Evolutionary conservation across 2,888 invertebrate genomes (phyloP).

Genomic region (Rhingia rostrata): DNA sequence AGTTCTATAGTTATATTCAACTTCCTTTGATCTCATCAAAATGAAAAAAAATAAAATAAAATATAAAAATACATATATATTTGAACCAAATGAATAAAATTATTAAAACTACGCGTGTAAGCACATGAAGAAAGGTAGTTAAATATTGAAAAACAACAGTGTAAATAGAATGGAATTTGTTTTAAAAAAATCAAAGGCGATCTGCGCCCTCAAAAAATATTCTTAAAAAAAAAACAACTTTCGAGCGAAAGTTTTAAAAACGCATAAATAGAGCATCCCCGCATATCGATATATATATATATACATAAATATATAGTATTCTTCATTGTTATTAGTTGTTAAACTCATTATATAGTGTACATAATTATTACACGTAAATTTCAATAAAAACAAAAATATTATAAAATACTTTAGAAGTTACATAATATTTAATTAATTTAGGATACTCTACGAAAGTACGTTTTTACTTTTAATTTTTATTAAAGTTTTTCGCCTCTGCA

Average conservation of each 20-base stretch:
- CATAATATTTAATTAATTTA: constrained; percentile 28
- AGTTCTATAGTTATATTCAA: constrained; percentile 41
- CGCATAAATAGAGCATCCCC: constrained; percentile 46
- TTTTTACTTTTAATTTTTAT: constrained; percentile 27
- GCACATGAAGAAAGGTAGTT: constrained; percentile 45
- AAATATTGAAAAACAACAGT: constrained; percentile 26
- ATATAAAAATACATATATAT: constrained; percentile 38
- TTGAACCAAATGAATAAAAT: constrained; percentile 62
- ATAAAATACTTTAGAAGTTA: constrained; percentile 49
- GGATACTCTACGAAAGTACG: constrained; percentile 10
- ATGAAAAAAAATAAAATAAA: constrained; percentile 33
- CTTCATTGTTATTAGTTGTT: constrained; percentile 68
- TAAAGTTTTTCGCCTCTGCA: constrained; percentile 37
- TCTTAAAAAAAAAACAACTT: constrained; percentile 27
- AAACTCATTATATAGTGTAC: constrained; percentile 55
- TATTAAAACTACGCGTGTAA: constrained; percentile 27
- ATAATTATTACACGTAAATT: constrained; percentile 37
- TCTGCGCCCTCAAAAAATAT: background rate
- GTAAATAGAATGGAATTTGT: constrained; percentile 50
- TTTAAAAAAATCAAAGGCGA: background rate
- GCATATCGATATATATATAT: constrained; percentile 65
- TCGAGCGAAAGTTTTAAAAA: constrained; percentile 20
- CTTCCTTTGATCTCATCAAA: constrained; percentile 74
- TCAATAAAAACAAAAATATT: constrained; percentile 20
- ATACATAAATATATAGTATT: constrained; percentile 42